phyloP scores from a whole-genome alignment of 2,797 vertebrate genomes.

The Macroramphosus scolopax region DNA sequence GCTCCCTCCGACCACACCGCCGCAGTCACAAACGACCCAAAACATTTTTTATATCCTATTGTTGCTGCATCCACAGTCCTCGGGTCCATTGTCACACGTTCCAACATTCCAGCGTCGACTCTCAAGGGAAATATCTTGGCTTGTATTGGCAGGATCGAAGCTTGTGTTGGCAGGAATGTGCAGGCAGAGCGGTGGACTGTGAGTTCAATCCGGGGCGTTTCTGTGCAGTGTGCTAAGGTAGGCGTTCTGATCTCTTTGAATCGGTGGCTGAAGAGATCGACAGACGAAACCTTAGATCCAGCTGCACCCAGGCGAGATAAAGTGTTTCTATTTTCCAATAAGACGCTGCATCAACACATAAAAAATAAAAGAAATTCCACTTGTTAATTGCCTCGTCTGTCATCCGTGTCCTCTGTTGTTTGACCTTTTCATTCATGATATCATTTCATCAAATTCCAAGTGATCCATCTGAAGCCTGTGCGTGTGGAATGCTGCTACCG shows the following conservation, averaged over 20 bases:
- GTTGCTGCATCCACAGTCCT: slow-evolving; percentile 47
- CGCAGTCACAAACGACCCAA: slow-evolving; percentile 26
- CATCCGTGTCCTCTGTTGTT: slow-evolving; percentile 6
- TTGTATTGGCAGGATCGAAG: slow-evolving; percentile 48
- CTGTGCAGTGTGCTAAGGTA: slow-evolving; percentile 26
- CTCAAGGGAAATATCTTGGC: slow-evolving; percentile 54
- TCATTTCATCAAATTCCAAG: slow-evolving; percentile 26
- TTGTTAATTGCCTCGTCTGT: slow-evolving; percentile 13
- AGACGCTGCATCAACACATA: slow-evolving; percentile 1
- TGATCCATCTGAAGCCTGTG: slow-evolving; percentile 15
- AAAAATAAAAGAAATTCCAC: background rate
- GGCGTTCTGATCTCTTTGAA: slow-evolving; percentile 35
- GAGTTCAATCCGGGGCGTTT: slow-evolving; percentile 46
- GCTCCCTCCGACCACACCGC: slow-evolving; percentile 20
- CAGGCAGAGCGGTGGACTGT: slow-evolving; percentile 28
- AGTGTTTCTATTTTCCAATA: slow-evolving; percentile 12
- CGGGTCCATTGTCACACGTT: slow-evolving; percentile 52
- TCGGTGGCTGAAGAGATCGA: slow-evolving; percentile 5
- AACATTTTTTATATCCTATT: slow-evolving; percentile 45
- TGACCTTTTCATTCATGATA: slow-evolving; percentile 35
- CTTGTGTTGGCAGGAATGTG: slow-evolving; percentile 50
- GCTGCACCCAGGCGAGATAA: slow-evolving; percentile 4
- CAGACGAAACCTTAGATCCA: slow-evolving; percentile 3
- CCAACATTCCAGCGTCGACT: slow-evolving; percentile 51
- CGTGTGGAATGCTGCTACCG: slow-evolving; percentile 8